Evolutionary conservation across 2,888 invertebrate species (phyloP).

Genomic region (Lepidonotus clava): DNA sequence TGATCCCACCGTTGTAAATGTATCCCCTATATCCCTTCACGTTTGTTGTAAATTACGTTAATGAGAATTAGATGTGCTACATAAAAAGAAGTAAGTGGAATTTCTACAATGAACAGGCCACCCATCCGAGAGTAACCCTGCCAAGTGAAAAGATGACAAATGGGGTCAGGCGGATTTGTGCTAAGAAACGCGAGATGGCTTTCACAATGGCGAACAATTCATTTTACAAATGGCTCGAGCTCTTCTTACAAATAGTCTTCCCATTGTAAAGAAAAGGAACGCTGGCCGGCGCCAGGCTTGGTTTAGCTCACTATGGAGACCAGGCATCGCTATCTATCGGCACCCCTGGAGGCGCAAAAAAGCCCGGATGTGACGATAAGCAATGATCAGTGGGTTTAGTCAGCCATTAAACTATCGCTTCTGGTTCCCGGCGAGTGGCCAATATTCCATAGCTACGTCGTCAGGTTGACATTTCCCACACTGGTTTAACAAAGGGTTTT

Average conservation of each 20-base stretch:
- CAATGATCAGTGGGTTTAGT: constrained; percentile 14
- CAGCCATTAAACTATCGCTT: background rate
- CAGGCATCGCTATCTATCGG: background rate
- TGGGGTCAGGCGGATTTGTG: background rate
- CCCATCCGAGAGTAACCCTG: no score
- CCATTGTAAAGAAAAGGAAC: no score
- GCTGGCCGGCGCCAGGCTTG: no score
- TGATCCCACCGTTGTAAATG: no score
- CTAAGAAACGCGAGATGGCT: background rate
- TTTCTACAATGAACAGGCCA: no score
- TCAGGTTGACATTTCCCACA: background rate
- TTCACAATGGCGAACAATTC: background rate
- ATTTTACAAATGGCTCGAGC: background rate
- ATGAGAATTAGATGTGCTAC: constrained; percentile 6
- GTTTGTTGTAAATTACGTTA: constrained; percentile 1
- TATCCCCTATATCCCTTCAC: no score
- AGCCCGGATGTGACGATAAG: constrained; percentile 12
- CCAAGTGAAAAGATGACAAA: background rate
- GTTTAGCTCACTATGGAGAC: background rate
- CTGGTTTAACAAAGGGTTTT: constrained; percentile 22
- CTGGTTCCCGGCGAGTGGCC: background rate
- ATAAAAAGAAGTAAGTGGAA: no score
- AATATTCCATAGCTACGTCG: background rate
- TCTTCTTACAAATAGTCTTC: constrained; percentile 17
- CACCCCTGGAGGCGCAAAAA: background rate